Base-by-base conservation (phyloP, 2,888 invertebrate species). In the Melanotus villosus region DNA sequence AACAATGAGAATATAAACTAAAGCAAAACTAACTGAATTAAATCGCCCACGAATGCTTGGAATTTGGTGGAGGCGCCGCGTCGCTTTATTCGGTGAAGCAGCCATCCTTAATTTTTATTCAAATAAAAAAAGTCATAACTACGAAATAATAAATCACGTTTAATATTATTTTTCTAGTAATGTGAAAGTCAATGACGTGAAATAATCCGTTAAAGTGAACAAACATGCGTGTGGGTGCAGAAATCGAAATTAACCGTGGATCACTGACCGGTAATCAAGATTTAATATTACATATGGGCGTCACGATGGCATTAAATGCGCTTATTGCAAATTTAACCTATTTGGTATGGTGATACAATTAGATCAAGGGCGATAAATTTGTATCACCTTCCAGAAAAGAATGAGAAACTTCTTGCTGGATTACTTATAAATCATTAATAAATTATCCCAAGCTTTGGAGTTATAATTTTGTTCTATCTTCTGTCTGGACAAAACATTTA, bases 211-310 rank as follows among this genome's bases (percentile, higher is more conserved):
- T 7, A 21, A 14, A 9, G 26, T 30, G 50, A 50, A 9, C n/a
- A 47, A 12, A 14, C 41, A 10, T 19, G 12, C 23, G 30, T 26
- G 50, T 50, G 50, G 50, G 26, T 50, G 50, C 32, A 57, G 23
- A 57, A 57, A 57, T 38, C 12, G 18, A 12, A 57, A 23, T 36
- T 57, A 38, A 57, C 38, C 38, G 36, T 12, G 34, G 57, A 57
- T 57, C 57, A 41, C 10, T 41, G 57, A 41, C 56, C 38, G 57
- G 23, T 57, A 38, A 57, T 57, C 57, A 57, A 57, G 57, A 54
- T 54, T 26, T 41, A 41, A 38, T 41, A 41, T 41, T 38, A 57
- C 57, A 9, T 41, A 47, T 32, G 50, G 45, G 26, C 50, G 50
- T 12, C 50, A 7, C 10, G 16, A 6, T 32, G 30, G 14, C 14